Conservation (phyloP, 2,113 vertebrate genomes). For the Climacteris rufus region DNA sequence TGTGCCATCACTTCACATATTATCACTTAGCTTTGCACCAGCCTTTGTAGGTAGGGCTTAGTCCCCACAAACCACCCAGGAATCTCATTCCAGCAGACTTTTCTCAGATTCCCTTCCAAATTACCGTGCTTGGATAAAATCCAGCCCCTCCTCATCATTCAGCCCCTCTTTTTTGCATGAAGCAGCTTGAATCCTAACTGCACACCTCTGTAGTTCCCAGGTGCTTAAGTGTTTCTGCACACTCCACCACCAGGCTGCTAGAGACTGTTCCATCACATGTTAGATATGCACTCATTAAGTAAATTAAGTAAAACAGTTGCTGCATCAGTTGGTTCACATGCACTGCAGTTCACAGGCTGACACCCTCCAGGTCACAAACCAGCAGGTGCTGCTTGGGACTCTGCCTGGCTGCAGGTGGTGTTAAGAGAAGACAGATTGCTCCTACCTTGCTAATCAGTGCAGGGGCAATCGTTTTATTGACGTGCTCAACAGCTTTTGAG, state of each 20-base stretch:
- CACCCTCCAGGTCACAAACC: background rate
- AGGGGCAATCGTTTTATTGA: slow-evolving; percentile 99
- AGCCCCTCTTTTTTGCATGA: background rate
- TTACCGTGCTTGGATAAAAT: background rate
- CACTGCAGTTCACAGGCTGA: background rate
- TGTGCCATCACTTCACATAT: background rate
- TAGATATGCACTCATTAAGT: background rate
- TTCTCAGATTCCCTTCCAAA: background rate
- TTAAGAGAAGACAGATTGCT: slow-evolving; percentile 78
- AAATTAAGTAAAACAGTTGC: background rate
- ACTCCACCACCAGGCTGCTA: background rate
- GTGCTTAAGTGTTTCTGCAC: background rate
- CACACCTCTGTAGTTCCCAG: background rate
- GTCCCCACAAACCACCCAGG: background rate
- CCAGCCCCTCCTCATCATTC: background rate
- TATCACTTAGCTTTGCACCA: background rate
- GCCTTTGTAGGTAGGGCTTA: background rate
- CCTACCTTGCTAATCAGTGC: slow-evolving; percentile 98
- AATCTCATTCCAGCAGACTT: background rate
- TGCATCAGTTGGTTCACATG: background rate
- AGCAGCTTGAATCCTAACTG: background rate
- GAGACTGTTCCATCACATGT: background rate
- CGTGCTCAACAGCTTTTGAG: slow-evolving; percentile 97
- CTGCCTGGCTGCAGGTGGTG: background rate
- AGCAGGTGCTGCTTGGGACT: background rate